phyloP scores from a whole-genome alignment of 2,888 invertebrate species.

The Acholoe squamosa region DNA sequence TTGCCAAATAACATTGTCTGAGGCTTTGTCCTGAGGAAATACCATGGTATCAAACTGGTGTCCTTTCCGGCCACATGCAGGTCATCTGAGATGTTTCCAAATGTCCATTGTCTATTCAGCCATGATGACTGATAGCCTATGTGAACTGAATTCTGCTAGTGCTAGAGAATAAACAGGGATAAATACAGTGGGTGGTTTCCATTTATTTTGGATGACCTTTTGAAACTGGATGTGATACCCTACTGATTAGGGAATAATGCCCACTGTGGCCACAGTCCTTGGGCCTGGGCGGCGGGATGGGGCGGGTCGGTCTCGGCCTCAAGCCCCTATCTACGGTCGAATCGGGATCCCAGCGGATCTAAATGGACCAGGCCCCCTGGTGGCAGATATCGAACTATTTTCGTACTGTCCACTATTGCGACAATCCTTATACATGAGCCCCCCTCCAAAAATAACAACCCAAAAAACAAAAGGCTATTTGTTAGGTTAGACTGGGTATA shows the following conservation, averaged over 20 bases:
- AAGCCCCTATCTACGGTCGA: not conserved
- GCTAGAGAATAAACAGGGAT: not conserved
- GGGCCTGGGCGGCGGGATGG: not conserved
- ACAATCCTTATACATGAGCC: not conserved
- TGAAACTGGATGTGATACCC: not conserved
- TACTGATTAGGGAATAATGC: constrained; percentile 18
- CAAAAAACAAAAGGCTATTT: not conserved
- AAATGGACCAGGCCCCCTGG: not conserved
- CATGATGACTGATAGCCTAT: constrained; percentile 4
- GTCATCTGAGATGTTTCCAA: not conserved
- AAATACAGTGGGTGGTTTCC: not conserved
- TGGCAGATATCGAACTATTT: constrained; percentile 28
- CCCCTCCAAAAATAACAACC: no score
- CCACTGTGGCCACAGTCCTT: not conserved
- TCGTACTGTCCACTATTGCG: not conserved
- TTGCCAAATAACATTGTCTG: no score
- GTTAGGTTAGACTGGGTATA: no score
- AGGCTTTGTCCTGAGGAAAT: no score
- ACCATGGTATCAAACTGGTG: no score
- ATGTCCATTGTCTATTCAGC: not conserved
- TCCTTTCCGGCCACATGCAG: not conserved
- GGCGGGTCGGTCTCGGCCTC: not conserved
- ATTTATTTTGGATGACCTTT: constrained; percentile 22
- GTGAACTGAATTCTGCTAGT: not conserved
- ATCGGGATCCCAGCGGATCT: constrained; percentile 14